Evolutionary conservation across 1,140 invertebrate genomes (phyloP), one percentile per base, ranked within the genome.

Genomic region (Scaptomyza pallida): DNA sequence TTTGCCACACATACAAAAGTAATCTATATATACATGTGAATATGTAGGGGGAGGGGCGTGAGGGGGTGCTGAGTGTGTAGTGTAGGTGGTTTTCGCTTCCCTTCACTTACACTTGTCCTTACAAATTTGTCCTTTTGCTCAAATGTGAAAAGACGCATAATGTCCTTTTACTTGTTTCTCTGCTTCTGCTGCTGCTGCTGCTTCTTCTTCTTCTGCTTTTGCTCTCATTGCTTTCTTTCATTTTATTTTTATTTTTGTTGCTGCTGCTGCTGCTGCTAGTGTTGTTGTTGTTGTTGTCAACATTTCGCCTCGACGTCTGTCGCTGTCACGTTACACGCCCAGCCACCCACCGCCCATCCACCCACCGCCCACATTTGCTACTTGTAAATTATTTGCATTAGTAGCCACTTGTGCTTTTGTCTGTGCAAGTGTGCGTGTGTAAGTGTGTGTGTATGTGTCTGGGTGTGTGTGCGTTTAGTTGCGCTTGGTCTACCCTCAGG

Each of bases 371-470:
- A 88, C 82, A 75, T 75, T 78, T 86, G 82, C 82, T 88, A 82
- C 83, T 82, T 89, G 83, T 89, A 88, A 89, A 88, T 88, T 89
- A 89, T 88, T 88, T 88, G 82, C 83, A 88, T 88, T 88, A 88
- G 82, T 88, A 88, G 83, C 82, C 82, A 89, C 82, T 88, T 88
- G 82, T 83, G 78, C 76, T 75, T 52, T 73, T 33, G 57, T 54
- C 12, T 63, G 60, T 62, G 33, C 54, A 13, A 40, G 47, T 62
- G 26, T 68, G 15, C 54, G 48, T 59, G 16, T 70, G 26, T 68
- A 30, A 30, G 26, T 62, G 48, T 50, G 17, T 21, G 47, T 45
- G 40, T 44, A 10, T 56, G 35, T 67, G 40, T 61, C 8, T 51
- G 43, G 74, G 65, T 59, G 17, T 55, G 69, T 64, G 74, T 78